These are phyloP conservation scores for Oryzias celebensis DNA, from an alignment of 2,113 vertebrate genomes.

Conservation along the genomic window DNA sequence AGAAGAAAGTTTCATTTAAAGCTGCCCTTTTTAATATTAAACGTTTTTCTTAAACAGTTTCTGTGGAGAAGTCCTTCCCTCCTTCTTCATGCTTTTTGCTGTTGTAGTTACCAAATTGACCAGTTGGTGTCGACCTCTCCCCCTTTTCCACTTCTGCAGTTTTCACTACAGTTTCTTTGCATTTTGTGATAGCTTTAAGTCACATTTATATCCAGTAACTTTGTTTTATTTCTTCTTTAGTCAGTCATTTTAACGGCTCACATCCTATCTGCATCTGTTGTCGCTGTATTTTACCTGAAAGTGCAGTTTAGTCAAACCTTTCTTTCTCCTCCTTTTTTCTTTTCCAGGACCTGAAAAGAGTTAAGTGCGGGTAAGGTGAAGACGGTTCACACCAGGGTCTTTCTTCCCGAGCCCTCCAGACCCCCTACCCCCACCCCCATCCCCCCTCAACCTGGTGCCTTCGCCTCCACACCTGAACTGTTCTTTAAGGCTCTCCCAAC, in stretches of 20 bases:
- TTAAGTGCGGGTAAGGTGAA: slow-evolving; percentile 46
- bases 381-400: slow-evolving; percentile 40
- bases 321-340: neutral
- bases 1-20: too few species aligned
- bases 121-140: slow-evolving; percentile 79
- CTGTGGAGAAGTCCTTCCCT: slow-evolving; percentile 10
- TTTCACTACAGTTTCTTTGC: slow-evolving; percentile 1
- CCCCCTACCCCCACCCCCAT: slow-evolving; percentile 1
- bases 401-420: slow-evolving; percentile 38
- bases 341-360: slow-evolving; percentile 49
- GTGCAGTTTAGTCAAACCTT: neutral
- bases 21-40: neutral
- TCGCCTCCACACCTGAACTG: slow-evolving; percentile 15
- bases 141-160: slow-evolving; percentile 22
- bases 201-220: too few species aligned
- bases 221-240: too few species aligned
- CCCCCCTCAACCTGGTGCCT: slow-evolving; percentile 10
- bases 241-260: too few species aligned
- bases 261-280: neutral
- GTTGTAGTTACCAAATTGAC: slow-evolving; percentile 72
- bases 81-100: slow-evolving; percentile 35
- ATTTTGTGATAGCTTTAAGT: slow-evolving; percentile 11
- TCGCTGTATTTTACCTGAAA: neutral
- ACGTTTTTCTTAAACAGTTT: neutral
- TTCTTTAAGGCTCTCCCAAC: slow-evolving; percentile 20